Percentiles rank a stretch among this genome's conserved stretches.
phyloP scores from a whole-genome alignment of 2,113 vertebrate species.

The Oncorhynchus mykiss region DNA sequence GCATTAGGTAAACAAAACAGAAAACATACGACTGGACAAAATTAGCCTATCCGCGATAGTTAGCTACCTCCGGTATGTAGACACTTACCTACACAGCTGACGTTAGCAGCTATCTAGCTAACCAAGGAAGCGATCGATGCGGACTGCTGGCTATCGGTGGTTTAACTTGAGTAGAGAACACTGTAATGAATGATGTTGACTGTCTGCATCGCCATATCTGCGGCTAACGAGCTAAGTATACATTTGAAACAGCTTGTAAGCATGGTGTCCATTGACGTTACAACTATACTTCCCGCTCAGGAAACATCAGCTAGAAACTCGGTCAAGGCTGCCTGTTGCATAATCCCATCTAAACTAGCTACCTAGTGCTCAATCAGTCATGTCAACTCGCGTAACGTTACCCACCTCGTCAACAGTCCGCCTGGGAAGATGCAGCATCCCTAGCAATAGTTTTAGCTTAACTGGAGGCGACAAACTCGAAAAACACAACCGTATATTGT shows the following conservation, averaged over 20 bases:
- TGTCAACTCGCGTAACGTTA: too few species aligned
- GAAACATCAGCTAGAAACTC: not conserved
- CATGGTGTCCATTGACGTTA: not conserved
- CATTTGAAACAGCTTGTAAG: not conserved
- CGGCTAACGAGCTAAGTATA: too few species aligned
- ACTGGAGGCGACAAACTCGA: constrained; percentile 92
- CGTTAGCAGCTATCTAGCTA: too few species aligned
- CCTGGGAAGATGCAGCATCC: constrained; percentile 95
- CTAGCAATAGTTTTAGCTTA: constrained; percentile 94
- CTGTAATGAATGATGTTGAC: too few species aligned
- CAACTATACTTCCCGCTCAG: not conserved
- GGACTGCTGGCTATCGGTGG: too few species aligned
- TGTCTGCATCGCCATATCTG: too few species aligned
- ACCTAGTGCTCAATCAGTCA: too few species aligned
- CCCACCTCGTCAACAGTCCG: constrained; percentile 96
- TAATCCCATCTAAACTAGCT: not conserved
- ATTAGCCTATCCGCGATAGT: not conserved
- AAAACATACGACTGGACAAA: not conserved
- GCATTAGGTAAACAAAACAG: not conserved
- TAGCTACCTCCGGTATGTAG: not conserved
- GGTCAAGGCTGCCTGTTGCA: not conserved
- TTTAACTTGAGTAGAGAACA: too few species aligned
- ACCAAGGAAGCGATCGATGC: too few species aligned
- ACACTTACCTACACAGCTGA: too few species aligned
- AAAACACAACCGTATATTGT: constrained; percentile 96